A percentile compares a stretch with the other conserved stretches of the same genome.
Evolutionary conservation across 2,113 vertebrate genomes (phyloP).

Genomic region (Semnornis frantzii): DNA sequence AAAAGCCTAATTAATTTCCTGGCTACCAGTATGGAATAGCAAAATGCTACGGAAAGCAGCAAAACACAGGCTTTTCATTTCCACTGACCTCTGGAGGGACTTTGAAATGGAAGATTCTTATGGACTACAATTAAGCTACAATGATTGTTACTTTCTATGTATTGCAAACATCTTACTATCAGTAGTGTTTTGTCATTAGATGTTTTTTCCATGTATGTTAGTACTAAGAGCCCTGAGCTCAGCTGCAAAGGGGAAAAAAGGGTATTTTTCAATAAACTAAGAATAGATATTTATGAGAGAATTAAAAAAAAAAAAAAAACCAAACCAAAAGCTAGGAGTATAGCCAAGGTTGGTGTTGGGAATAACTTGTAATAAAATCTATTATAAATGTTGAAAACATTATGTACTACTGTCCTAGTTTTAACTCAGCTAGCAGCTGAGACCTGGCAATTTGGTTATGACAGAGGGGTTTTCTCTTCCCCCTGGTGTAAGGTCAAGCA

Average conservation of each 20-base stretch:
- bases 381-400: neutral
- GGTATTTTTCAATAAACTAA: neutral
- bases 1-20: neutral
- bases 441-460: too few relatives aligned
- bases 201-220: accelerated
- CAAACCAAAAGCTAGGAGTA: neutral
- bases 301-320: neutral
- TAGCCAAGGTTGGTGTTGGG: neutral
- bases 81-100: neutral
- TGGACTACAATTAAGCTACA: neutral
- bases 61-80: neutral
- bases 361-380: neutral
- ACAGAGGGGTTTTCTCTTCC: too few relatives aligned
- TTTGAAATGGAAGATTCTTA: neutral
- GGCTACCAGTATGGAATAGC: neutral
- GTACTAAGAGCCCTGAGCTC: neutral
- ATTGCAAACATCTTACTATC: neutral
- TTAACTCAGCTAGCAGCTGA: too few relatives aligned
- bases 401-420: neutral
- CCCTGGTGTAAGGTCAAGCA: neutral
- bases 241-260: neutral
- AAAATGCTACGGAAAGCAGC: neutral
- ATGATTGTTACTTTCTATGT: neutral
- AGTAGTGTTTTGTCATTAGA: neutral
- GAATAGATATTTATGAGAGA: neutral